These are phyloP conservation scores for Trichopria drosophilae DNA, from an alignment of 2,888 invertebrate species.

Conservation along the genomic window DNA sequence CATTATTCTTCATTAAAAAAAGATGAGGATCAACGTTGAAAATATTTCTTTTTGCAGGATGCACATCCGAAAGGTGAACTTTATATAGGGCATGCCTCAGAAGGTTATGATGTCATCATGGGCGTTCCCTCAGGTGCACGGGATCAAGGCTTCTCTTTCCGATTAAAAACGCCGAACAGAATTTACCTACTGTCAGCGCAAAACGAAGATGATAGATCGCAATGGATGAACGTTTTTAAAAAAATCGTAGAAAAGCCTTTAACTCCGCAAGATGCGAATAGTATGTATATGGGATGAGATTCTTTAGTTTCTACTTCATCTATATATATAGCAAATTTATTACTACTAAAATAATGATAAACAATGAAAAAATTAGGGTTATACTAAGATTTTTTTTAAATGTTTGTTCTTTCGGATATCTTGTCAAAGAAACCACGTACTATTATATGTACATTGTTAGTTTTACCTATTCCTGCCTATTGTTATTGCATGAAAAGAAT, in stretches of 20 bases:
- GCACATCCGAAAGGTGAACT: slow-evolving; percentile 91
- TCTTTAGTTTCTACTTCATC: slow-evolving; percentile 46
- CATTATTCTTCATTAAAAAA: slow-evolving; percentile 6
- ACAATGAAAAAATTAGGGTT: slow-evolving; percentile 3
- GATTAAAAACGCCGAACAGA: slow-evolving; percentile 78
- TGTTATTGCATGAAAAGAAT: no score
- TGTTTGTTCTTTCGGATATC: not conserved
- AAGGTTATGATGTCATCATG: slow-evolving; percentile 74
- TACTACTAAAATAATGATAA: not conserved
- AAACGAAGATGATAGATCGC: slow-evolving; percentile 74
- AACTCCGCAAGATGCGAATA: slow-evolving; percentile 76
- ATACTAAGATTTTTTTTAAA: slow-evolving; percentile 1
- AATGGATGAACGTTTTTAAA: slow-evolving; percentile 79
- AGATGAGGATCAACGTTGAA: slow-evolving; percentile 3
- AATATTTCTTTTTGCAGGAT: slow-evolving; percentile 61
- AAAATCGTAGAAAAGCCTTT: slow-evolving; percentile 74
- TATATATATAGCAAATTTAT: not conserved
- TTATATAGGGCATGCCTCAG: slow-evolving; percentile 77
- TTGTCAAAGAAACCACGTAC: no score
- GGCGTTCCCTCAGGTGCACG: slow-evolving; percentile 71
- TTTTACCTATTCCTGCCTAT: no score
- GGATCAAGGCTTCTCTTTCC: slow-evolving; percentile 80
- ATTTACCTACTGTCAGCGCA: slow-evolving; percentile 77
- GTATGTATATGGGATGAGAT: slow-evolving; percentile 64
- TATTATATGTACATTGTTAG: no score